phyloP scores from a whole-genome alignment of 2,888 invertebrate genomes.

The Drosophila ustulata region DNA sequence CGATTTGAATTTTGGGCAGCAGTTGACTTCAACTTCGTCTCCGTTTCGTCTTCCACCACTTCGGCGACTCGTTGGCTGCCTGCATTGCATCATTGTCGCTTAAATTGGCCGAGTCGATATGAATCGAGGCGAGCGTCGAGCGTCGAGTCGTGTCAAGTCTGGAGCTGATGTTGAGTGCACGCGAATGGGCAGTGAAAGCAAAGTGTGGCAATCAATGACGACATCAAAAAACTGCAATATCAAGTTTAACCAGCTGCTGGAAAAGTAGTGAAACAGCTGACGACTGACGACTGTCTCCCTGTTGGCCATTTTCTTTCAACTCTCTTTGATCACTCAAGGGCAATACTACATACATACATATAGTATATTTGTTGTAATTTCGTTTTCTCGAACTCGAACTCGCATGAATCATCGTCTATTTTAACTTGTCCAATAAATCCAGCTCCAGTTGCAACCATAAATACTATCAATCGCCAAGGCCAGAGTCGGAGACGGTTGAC shows the following conservation, averaged over 20 bases:
- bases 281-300: conserved; percentile 9
- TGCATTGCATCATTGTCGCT: conserved; percentile 68
- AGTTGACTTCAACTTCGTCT: conserved; percentile 4
- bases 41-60: background rate
- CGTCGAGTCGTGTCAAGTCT: conserved; percentile 2
- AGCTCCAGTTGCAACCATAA: conserved; percentile 7
- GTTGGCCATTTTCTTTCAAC: conserved; percentile 21
- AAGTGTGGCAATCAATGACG: conserved; percentile 82
- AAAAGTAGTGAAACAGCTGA: conserved; percentile 67
- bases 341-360: conserved; percentile 5
- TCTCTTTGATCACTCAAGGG: conserved; percentile 33
- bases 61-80: conserved; percentile 20
- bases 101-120: conserved; percentile 29
- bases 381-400: background rate
- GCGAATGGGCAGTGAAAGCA: conserved; percentile 74
- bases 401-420: conserved; percentile 27
- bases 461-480: conserved; percentile 2
- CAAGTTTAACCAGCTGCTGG: conserved; percentile 68
- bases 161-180: conserved; percentile 44
- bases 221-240: conserved; percentile 75
- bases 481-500: conserved; percentile 10
- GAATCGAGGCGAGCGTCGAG: conserved; percentile 8
- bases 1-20: conserved; percentile 54
- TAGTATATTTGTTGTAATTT: background rate
- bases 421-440: conserved; percentile 5